Evolutionary conservation across 2,888 invertebrate species (phyloP), one percentile per base, ranked within the genome.

Genomic region (Philereme transversata): DNA sequence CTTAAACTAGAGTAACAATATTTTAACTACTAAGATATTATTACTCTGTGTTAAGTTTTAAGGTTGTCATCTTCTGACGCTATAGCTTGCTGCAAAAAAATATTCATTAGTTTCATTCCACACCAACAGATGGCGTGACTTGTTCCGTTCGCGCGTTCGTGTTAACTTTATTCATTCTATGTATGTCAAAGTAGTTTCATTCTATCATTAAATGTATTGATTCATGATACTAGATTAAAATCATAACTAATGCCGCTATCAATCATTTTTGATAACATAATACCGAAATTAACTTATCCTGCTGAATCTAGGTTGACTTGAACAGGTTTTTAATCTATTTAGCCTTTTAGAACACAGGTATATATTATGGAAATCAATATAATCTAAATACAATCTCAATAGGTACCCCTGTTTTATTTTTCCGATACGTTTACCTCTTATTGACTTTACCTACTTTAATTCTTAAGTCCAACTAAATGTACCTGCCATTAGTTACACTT

Each of bases 51-150:
- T 22, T 22, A 22, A 22, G 22, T 22, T 22, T 22, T 22, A 22
- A 22, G 22, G 3, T 22, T 22, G 1, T 22, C 22, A 22, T 22
- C 22, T 22, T 22, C 22, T 22, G 22, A 22, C 22, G 22, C 22
- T 22, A 22, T 22, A 22, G 22, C 22, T 22, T 22, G 22, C 22
- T 22, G 22, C 7, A 0, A 40, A 40, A n/a, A 8, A 40, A 40
- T 6, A 8, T 6, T 7, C 40, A 40, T 40, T 8, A 4, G 45
- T 45, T 45, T 45, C 10, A 11, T 6, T 22, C 11, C 33, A n/a
- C 47, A n/a, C 10, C 45, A 64, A 77, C 67, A 89, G 90, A 88
- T 90, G 90, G 84, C 87, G 85, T 64, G 74, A 85, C 68, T 43
- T 7, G 76, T 75, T 63, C 36, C 71, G 50, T 35, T 67, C 46